Base-by-base conservation (phyloP, 2,797 vertebrate species). In the Sebastiscus tertius region DNA sequence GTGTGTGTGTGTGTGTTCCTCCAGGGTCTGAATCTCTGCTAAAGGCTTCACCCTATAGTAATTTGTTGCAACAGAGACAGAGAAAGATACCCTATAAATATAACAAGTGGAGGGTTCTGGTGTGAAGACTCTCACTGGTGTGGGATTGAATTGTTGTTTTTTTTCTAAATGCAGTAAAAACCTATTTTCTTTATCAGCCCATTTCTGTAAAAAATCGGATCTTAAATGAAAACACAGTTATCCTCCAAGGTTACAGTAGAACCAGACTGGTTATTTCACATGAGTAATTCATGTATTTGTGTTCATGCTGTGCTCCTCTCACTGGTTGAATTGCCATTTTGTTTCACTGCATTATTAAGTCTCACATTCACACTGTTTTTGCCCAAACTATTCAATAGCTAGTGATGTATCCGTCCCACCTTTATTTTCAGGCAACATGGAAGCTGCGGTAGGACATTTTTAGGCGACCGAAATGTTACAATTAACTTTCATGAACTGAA, bases 1-100 rank as follows among this genome's bases (percentile, higher is more conserved):
- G 24, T 24, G 24, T 24, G 24, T 24, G 24, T 24, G 67, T 73
- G 22, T 79, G 65, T 72, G 46, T 49, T 54, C n/a, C 20, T 54
- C 39, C 29, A n/a, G 59, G 42, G 60, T 14, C n/a, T 73, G 55
- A 24, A 20, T 83, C 39, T 72, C 65, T 76, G 58, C 79, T 66
- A 74, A 72, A 76, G 68, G 77, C 61, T 67, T 75, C 55, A 55
- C 67, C 29, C 8, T n/a, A 42, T 42, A 69, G 59, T 89, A 71
- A 88, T 87, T 70, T 80, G 77, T 74, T 84, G 63, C 75, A 80
- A 8, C 29, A 79, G 69, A 86, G 67, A 84, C 72, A 22, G 55
- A 81, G 22, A 59, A 59, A 75, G 36, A 78, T 68, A 67, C 20
- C 59, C 34, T 78, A 75, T 77, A 46, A 74, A 68, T 75, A 52